Conservation (phyloP, 2,113 vertebrate genomes). For the Dasyurus viverrinus region DNA sequence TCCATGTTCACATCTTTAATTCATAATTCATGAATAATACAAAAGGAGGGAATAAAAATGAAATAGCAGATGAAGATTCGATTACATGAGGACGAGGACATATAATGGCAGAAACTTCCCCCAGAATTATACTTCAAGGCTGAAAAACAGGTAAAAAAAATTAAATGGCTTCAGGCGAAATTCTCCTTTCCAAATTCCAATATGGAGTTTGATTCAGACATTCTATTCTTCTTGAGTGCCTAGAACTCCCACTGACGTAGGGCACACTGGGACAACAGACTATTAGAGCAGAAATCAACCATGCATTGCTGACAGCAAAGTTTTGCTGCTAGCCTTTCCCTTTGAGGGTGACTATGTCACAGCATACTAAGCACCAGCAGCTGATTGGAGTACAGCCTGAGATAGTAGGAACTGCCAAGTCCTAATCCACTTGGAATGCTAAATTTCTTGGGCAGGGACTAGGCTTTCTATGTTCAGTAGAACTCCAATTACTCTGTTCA, state of each 20-base stretch:
- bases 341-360: constrained; percentile 48
- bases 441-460: constrained; percentile 21
- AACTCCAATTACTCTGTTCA: constrained; percentile 40
- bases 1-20: constrained; percentile 16
- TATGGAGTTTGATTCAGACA: background rate
- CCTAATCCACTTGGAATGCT: constrained; percentile 3
- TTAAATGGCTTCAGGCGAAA: constrained; percentile 12
- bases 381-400: constrained; percentile 52
- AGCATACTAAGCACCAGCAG: constrained; percentile 21
- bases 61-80: constrained; percentile 33
- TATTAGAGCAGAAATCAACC: constrained; percentile 11
- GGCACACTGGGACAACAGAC: background rate
- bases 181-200: background rate
- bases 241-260: constrained; percentile 23
- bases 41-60: constrained; percentile 18
- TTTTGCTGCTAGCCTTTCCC: constrained; percentile 54
- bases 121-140: constrained; percentile 3
- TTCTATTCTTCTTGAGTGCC: background rate
- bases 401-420: constrained; percentile 31
- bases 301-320: background rate
- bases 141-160: constrained; percentile 32
- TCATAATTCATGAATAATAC: constrained; percentile 39
- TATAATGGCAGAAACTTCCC: background rate
- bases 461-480: constrained; percentile 3
- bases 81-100: background rate